Percentiles rank a stretch among this genome's conserved stretches.
Evolutionary conservation across 1,140 invertebrate species (phyloP).

Genomic region (Drosophila kikkawai): DNA sequence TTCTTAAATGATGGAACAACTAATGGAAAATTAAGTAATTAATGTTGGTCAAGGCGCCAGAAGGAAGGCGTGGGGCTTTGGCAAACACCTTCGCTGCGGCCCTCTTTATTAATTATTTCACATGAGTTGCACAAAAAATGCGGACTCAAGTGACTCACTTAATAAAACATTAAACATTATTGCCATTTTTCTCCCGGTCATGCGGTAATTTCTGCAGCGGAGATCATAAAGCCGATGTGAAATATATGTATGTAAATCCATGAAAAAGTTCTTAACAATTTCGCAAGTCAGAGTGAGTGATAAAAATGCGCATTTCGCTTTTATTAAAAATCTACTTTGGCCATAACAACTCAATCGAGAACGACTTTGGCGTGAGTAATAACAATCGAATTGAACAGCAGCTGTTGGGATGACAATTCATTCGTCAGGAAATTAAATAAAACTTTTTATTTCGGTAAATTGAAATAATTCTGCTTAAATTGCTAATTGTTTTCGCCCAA

Average conservation of each 20-base stretch:
- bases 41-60: conserved; percentile 52
- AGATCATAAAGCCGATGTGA: conserved; percentile 34
- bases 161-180: conserved; percentile 59
- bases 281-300: conserved; percentile 48
- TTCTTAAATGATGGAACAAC: conserved; percentile 46
- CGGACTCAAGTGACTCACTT: conserved; percentile 47
- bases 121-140: conserved; percentile 75
- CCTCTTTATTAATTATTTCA: conserved; percentile 67
- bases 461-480: conserved; percentile 54
- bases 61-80: too few species aligned
- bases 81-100: conserved; percentile 12
- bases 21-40: conserved; percentile 59
- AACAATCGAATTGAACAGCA: conserved; percentile 1
- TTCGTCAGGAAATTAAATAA: conserved; percentile 36
- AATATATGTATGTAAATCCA: conserved; percentile 37
- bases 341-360: conserved; percentile 25
- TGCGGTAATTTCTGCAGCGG: conserved; percentile 24
- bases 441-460: conserved; percentile 37
- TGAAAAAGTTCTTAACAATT: conserved; percentile 22
- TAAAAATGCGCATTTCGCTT: conserved; percentile 8
- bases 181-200: conserved; percentile 35
- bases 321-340: conserved; percentile 35
- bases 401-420: not conserved
- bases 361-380: conserved; percentile 8
- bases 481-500: conserved; percentile 56